Percentiles rank a stretch among this genome's conserved stretches.
Evolutionary conservation across 30 jellyfish, hydroid and myxozoan species (phyloP).

Genomic region (Rhopilema esculentum): DNA sequence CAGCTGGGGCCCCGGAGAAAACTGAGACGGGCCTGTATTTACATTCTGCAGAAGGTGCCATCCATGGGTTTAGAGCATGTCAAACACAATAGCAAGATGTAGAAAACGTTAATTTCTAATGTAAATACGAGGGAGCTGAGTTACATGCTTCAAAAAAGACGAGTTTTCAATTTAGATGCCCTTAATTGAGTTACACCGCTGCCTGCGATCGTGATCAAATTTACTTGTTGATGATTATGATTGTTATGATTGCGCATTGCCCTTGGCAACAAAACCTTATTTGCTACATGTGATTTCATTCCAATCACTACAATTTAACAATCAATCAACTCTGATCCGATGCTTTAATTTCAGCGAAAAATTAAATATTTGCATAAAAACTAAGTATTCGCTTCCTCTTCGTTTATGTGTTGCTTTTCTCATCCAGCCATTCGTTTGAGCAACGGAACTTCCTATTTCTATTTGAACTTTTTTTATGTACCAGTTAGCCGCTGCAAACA

Average conservation of each 20-base stretch:
- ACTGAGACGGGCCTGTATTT: too few species aligned
- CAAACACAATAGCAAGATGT: too few species aligned
- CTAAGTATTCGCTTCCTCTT: background rate
- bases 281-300: background rate
- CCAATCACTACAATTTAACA: background rate
- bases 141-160: too few species aligned
- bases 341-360: background rate
- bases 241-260: background rate
- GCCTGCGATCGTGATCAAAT: background rate
- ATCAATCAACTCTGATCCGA: background rate
- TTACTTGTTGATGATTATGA: background rate
- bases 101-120: too few species aligned
- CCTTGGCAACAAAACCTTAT: background rate
- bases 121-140: too few species aligned
- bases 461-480: conserved; percentile 2
- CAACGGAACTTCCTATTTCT: conserved; percentile 9
- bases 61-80: too few species aligned
- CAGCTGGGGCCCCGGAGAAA: too few species aligned
- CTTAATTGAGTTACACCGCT: too few species aligned
- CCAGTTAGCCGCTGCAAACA: conserved; percentile 14
- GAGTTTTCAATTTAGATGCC: too few species aligned
- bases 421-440: conserved; percentile 7
- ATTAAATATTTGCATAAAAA: background rate
- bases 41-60: too few species aligned
- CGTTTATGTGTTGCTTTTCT: background rate